Conservation (phyloP, 2,797 vertebrate genomes). For the Phaenicophaeus curvirostris region DNA sequence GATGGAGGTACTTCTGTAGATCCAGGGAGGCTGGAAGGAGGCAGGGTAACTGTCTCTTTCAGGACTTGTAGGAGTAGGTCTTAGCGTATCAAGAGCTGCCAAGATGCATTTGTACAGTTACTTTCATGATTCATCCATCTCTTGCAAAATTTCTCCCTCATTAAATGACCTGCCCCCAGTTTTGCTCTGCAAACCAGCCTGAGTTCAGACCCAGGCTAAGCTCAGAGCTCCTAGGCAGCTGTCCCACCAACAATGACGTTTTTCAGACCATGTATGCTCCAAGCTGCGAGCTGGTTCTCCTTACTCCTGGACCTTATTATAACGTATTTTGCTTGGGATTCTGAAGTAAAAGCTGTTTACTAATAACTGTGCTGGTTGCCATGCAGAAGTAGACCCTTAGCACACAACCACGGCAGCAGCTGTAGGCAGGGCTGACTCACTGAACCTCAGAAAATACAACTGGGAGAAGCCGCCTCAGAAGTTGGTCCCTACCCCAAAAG, state of each 20-base stretch:
- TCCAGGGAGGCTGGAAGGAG: neutral
- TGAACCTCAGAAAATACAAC: neutral
- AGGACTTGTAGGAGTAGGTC: neutral
- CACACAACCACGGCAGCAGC: neutral
- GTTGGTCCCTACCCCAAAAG: neutral
- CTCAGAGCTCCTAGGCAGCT: neutral
- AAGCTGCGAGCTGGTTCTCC: neutral
- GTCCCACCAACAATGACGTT: neutral
- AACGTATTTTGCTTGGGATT: neutral
- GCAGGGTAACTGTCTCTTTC: neutral
- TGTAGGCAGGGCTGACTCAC: conserved; percentile 36
- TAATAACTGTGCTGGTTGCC: neutral
- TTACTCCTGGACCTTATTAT: neutral
- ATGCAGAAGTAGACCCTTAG: neutral
- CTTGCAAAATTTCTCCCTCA: neutral
- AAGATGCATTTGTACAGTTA: neutral
- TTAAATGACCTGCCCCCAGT: neutral
- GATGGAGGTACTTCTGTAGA: neutral
- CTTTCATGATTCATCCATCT: neutral
- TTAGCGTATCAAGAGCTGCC: neutral
- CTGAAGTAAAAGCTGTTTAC: neutral
- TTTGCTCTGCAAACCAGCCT: neutral
- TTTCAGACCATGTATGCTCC: neutral
- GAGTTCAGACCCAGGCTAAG: neutral
- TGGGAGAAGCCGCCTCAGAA: conserved; percentile 11